phyloP scores from a whole-genome alignment of 2,888 invertebrate genomes.

The Chymomyza procnemis region DNA sequence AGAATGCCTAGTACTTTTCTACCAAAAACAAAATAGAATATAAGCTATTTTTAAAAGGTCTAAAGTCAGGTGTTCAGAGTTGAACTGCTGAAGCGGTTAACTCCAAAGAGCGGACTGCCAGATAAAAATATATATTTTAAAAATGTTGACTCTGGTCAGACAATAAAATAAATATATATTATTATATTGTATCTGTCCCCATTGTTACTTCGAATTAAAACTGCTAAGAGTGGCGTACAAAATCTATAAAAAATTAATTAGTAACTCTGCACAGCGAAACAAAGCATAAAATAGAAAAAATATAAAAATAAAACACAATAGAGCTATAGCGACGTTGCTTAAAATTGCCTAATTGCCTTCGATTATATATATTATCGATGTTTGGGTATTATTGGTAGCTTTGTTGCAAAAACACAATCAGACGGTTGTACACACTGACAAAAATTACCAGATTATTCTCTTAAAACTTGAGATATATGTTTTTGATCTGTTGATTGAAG shows the following conservation, averaged over 20 bases:
- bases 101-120: no score
- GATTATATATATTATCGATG: constrained; percentile 58
- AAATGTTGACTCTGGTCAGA: no score
- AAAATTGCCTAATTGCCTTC: constrained; percentile 59
- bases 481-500: no score
- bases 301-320: not conserved
- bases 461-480: not conserved
- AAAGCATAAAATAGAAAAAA: not conserved
- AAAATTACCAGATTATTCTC: not conserved
- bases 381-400: constrained; percentile 35
- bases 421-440: not conserved
- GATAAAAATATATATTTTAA: no score
- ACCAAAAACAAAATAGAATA: constrained; percentile 4
- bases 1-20: no score
- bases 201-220: not conserved
- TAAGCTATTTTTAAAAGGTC: not conserved
- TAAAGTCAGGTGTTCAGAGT: no score
- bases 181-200: no score
- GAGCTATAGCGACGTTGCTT: constrained; percentile 26
- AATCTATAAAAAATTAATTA: constrained; percentile 62
- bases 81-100: no score
- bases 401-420: constrained; percentile 22
- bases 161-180: no score
- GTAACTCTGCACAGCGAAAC: constrained; percentile 16
- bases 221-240: constrained; percentile 16